Conservation (phyloP, 2,888 invertebrate genomes). For the Tupiocoris notatus region DNA sequence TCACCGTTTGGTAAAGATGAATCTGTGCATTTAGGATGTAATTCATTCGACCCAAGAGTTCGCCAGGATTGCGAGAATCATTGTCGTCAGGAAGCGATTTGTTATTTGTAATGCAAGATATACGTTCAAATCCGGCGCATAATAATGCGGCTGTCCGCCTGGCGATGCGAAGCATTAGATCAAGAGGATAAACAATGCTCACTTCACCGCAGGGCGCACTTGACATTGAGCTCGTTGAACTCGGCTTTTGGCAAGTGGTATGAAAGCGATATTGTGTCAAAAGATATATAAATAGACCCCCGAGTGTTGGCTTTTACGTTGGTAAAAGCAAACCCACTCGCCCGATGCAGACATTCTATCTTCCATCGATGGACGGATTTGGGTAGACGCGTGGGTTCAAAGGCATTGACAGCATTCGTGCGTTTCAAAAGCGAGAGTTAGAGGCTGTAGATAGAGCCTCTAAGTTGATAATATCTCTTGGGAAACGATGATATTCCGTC, state of each 20-base stretch:
- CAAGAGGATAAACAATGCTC: neutral
- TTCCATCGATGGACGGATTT: neutral
- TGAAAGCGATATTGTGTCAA: neutral
- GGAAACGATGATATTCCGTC: too few species aligned
- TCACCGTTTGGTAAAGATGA: neutral
- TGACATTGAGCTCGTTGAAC: conserved; percentile 19
- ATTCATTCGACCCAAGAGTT: neutral
- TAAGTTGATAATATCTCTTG: too few species aligned
- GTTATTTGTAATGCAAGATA: neutral
- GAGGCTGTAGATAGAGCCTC: too few species aligned
- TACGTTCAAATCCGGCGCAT: neutral
- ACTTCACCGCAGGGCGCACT: neutral
- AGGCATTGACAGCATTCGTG: neutral
- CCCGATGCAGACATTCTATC: neutral
- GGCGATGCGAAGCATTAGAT: neutral
- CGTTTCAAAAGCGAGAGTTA: neutral
- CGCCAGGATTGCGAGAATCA: neutral
- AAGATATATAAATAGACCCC: neutral
- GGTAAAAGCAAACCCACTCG: neutral
- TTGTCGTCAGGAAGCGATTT: neutral
- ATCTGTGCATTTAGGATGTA: neutral
- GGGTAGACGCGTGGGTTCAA: neutral
- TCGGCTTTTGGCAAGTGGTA: conserved; percentile 6
- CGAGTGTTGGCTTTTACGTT: neutral
- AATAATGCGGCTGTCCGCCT: neutral